Evolutionary conservation across 2,113 vertebrate genomes (phyloP).

Genomic region (Scortum barcoo): DNA sequence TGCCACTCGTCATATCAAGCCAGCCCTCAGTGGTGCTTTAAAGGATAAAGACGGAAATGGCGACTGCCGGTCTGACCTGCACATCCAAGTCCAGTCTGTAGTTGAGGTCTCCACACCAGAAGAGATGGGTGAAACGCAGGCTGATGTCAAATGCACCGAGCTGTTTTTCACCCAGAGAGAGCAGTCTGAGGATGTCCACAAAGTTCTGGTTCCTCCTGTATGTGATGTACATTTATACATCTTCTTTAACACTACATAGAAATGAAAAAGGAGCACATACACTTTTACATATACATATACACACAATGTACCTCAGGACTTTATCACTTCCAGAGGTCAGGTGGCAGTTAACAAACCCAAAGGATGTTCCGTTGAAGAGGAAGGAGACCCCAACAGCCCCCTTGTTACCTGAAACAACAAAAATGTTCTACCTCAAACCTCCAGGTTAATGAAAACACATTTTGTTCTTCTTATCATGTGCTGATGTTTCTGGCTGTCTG

Average conservation of each 20-base stretch:
- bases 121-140: constrained; percentile 87
- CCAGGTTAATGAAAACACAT: constrained; percentile 16
- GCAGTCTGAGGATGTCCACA: constrained; percentile 84
- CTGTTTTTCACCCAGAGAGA: constrained; percentile 86
- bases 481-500: constrained; percentile 1
- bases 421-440: constrained; percentile 8
- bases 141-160: constrained; percentile 85
- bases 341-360: constrained; percentile 92
- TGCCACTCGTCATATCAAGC: neutral
- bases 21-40: neutral
- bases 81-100: constrained; percentile 87
- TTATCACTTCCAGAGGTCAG: constrained; percentile 91
- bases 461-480: neutral
- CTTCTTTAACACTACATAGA: neutral
- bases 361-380: constrained; percentile 88
- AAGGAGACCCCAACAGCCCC: constrained; percentile 90
- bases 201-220: constrained; percentile 88
- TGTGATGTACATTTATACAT: neutral
- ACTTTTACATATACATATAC: neutral
- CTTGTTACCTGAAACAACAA: constrained; percentile 86
- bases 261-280: neutral
- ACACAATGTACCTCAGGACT: constrained; percentile 84
- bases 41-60: neutral
- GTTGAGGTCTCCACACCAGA: constrained; percentile 90
- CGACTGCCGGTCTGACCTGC: constrained; percentile 71